These are phyloP conservation scores for Malthinus flaveolus DNA, from an alignment of 2,888 invertebrate species.

Conservation along the genomic window DNA sequence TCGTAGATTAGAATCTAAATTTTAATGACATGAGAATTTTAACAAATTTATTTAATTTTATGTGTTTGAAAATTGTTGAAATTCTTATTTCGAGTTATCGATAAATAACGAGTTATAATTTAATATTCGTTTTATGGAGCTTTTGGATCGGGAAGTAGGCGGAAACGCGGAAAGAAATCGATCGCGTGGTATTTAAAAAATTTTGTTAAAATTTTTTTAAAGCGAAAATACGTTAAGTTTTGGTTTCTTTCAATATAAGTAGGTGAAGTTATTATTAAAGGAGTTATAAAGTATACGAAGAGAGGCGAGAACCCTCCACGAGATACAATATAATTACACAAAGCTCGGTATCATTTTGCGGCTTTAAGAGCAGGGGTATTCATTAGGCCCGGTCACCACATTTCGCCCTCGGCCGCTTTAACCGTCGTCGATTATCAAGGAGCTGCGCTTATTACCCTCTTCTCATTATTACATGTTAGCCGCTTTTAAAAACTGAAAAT, in stretches of 20 bases:
- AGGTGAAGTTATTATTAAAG: conserved; percentile 31
- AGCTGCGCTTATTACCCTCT: conserved; percentile 29
- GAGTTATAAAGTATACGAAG: conserved; percentile 30
- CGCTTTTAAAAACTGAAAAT: conserved; percentile 34
- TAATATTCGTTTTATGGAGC: no score
- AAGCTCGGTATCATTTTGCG: conserved; percentile 37
- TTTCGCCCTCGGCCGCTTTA: conserved; percentile 31
- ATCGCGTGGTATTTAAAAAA: background rate
- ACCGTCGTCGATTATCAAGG: conserved; percentile 36
- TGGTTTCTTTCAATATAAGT: conserved; percentile 27
- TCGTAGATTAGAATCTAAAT: no score
- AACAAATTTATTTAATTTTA: no score
- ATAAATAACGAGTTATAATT: no score
- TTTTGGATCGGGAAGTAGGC: no score
- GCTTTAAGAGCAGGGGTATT: conserved; percentile 34
- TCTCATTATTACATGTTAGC: conserved; percentile 34
- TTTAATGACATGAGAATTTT: no score
- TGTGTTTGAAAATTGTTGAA: no score
- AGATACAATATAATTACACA: conserved; percentile 36
- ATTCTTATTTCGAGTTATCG: no score
- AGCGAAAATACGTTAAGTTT: background rate
- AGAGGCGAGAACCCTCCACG: conserved; percentile 31
- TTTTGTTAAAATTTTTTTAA: no score
- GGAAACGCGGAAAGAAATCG: no score
- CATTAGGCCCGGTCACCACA: conserved; percentile 36